Percentiles rank a stretch among this genome's conserved stretches.
phyloP scores from a whole-genome alignment of 2,113 vertebrate species.

The Ctenomys sociabilis region DNA sequence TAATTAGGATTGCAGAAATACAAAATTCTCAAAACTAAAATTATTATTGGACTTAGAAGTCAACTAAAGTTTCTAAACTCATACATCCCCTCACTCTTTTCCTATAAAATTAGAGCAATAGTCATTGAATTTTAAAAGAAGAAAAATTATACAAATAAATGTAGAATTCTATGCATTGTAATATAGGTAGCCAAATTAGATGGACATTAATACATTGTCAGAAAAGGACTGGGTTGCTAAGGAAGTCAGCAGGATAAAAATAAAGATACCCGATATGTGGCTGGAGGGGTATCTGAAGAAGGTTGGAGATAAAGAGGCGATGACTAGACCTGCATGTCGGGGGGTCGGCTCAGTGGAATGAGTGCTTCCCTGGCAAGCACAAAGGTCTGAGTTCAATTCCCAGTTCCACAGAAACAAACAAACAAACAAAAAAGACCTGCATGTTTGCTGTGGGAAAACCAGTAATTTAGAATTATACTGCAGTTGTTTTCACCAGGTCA shows the following conservation, averaged over 20 bases:
- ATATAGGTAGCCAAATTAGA: neutral
- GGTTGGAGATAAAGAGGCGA: neutral
- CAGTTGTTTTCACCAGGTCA: neutral
- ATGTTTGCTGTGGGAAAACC: neutral
- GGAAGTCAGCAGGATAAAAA: neutral
- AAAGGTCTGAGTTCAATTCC: too few species aligned
- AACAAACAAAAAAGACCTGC: too few species aligned
- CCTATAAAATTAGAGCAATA: neutral
- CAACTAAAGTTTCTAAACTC: neutral
- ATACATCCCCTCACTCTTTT: neutral
- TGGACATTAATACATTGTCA: neutral
- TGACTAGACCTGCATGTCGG: neutral
- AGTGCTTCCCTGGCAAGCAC: too few species aligned
- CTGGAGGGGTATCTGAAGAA: neutral
- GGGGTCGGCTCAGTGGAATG: too few species aligned
- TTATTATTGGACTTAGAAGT: neutral
- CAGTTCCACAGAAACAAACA: too few species aligned
- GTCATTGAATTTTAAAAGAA: neutral
- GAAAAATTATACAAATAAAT: neutral
- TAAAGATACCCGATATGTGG: neutral
- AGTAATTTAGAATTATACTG: neutral
- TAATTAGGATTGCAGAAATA: neutral
- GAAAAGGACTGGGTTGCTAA: neutral
- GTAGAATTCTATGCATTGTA: neutral
- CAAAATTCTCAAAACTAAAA: conserved; percentile 45